Conservation (phyloP, 2,888 invertebrate species). For the Plutella xylostella region DNA sequence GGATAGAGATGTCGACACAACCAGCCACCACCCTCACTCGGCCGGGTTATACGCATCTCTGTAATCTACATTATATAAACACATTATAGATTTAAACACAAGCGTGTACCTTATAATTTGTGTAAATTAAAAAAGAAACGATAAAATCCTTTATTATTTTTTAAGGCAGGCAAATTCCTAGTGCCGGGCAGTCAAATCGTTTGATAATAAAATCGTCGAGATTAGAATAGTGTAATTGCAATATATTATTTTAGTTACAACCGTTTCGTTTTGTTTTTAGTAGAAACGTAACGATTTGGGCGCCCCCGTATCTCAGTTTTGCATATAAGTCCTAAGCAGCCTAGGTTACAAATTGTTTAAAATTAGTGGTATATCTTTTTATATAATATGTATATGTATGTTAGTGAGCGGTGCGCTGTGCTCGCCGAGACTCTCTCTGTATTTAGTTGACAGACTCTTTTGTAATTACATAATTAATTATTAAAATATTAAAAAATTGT, state of each 20-base stretch:
- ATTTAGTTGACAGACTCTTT: slow-evolving; percentile 64
- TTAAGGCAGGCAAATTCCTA: neutral
- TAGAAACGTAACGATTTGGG: slow-evolving; percentile 1
- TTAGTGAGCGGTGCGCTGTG: slow-evolving; percentile 59
- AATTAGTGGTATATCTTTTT: slow-evolving; percentile 54
- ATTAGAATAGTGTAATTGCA: slow-evolving; percentile 1
- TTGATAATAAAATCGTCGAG: slow-evolving; percentile 1
- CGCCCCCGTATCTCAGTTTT: neutral
- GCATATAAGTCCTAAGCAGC: slow-evolving; percentile 31
- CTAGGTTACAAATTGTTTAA: slow-evolving; percentile 50
- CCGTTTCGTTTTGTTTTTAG: neutral
- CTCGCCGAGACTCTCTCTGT: slow-evolving; percentile 49
- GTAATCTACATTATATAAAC: neutral
- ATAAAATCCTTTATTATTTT: neutral
- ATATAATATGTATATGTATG: slow-evolving; percentile 55
- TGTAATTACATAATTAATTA: slow-evolving; percentile 61
- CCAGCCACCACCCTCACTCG: neutral
- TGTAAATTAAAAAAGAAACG: slow-evolving; percentile 1
- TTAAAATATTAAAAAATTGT: slow-evolving; percentile 40
- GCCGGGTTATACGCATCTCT: neutral
- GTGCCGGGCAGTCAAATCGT: neutral
- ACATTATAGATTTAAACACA: neutral
- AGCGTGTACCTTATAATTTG: neutral
- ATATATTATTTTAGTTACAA: slow-evolving; percentile 5
- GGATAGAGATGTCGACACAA: neutral